phyloP scores from a whole-genome alignment of 2,888 invertebrate genomes.

The Achlya flavicornis region DNA sequence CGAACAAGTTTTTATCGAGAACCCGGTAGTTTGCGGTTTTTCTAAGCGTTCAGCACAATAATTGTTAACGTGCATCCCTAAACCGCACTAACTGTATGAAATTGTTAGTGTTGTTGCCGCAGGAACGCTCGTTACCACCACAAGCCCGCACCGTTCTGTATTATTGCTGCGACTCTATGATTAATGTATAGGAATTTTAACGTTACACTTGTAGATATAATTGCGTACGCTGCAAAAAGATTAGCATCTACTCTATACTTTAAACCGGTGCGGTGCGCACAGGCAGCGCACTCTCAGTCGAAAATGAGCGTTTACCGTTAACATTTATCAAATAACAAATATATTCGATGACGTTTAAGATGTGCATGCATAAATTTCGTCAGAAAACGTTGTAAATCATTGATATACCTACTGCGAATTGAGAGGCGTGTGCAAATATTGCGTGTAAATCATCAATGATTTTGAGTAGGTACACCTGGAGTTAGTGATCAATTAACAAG shows the following conservation, averaged over 20 bases:
- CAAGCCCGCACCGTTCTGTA: slow-evolving; percentile 28
- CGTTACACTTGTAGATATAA: slow-evolving; percentile 41
- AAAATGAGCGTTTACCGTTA: slow-evolving; percentile 37
- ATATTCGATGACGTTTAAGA: slow-evolving; percentile 36
- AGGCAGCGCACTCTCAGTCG: slow-evolving; percentile 35
- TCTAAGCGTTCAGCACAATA: slow-evolving; percentile 53
- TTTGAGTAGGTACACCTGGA: slow-evolving; percentile 2
- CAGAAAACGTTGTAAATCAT: slow-evolving; percentile 45
- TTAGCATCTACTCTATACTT: slow-evolving; percentile 37
- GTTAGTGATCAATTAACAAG: not conserved
- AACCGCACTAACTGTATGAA: slow-evolving; percentile 66
- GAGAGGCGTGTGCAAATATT: slow-evolving; percentile 25
- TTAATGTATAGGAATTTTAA: slow-evolving; percentile 56
- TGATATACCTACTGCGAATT: slow-evolving; percentile 39
- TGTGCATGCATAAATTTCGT: slow-evolving; percentile 30
- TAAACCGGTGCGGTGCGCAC: slow-evolving; percentile 22
- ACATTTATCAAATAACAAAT: slow-evolving; percentile 28
- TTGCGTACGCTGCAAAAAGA: slow-evolving; percentile 40
- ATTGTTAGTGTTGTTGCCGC: slow-evolving; percentile 49
- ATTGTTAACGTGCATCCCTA: slow-evolving; percentile 60
- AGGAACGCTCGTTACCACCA: slow-evolving; percentile 35
- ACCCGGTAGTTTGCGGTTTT: slow-evolving; percentile 61
- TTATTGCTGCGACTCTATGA: slow-evolving; percentile 50
- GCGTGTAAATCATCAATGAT: slow-evolving; percentile 14
- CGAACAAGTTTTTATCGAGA: slow-evolving; percentile 55